Conservation (phyloP, 2,888 invertebrate species). For the Nemotelus nigrinus region DNA sequence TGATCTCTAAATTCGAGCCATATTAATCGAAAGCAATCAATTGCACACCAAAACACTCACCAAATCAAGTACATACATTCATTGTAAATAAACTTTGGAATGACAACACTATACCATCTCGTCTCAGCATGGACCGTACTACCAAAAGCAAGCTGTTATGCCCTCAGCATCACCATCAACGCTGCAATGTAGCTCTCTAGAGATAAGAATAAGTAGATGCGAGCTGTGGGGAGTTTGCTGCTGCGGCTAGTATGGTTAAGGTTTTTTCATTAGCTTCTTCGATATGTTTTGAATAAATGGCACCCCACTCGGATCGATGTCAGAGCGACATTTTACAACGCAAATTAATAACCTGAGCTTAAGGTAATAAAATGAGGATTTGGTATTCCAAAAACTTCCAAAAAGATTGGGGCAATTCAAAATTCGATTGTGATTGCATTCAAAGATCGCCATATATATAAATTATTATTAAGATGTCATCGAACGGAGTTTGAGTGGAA, state of each 20-base stretch:
- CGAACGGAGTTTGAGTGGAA: too few species aligned
- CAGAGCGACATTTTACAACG: conserved; percentile 35
- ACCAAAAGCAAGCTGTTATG: neutral
- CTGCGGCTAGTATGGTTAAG: neutral
- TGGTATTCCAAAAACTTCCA: conserved; percentile 16
- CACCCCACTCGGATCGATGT: conserved; percentile 35
- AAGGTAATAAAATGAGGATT: conserved; percentile 43
- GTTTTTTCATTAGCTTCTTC: neutral
- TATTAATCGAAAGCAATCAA: neutral
- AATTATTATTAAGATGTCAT: conserved; percentile 28
- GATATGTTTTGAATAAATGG: conserved; percentile 5
- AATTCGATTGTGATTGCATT: neutral
- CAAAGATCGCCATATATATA: conserved; percentile 9
- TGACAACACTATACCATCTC: neutral
- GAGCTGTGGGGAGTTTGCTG: conserved; percentile 13
- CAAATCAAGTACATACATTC: neutral
- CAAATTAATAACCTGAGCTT: conserved; percentile 43
- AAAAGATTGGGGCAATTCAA: neutral
- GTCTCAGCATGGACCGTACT: neutral
- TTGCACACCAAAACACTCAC: neutral
- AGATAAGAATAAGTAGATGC: conserved; percentile 20
- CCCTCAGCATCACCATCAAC: neutral
- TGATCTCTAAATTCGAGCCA: too few species aligned
- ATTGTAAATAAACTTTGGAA: neutral
- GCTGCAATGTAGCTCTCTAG: neutral